Evolutionary conservation across 1,140 invertebrate species (phyloP).

Genomic region (Anastrepha ludens): DNA sequence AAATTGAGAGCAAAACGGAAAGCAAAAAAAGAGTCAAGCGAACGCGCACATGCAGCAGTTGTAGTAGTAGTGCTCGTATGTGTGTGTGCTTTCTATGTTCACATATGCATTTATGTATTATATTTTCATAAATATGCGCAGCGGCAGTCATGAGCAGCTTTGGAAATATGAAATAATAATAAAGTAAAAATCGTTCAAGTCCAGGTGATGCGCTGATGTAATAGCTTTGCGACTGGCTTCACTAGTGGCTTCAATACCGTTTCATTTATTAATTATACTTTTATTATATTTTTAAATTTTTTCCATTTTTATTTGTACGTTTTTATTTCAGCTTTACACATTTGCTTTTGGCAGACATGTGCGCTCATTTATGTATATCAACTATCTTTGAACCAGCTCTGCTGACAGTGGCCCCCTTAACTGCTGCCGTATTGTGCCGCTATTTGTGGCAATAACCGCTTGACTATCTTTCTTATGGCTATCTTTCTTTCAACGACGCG

Average conservation of each 20-base stretch:
- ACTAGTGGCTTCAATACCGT: slow-evolving; percentile 25
- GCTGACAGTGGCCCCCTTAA: slow-evolving; percentile 44
- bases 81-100: background rate
- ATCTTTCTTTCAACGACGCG: slow-evolving; percentile 39
- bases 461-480: slow-evolving; percentile 15
- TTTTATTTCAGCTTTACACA: background rate
- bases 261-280: background rate
- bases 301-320: background rate
- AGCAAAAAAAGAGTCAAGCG: background rate
- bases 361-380: background rate
- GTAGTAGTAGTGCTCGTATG: background rate
- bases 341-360: background rate
- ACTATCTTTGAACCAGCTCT: slow-evolving; percentile 17
- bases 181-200: background rate
- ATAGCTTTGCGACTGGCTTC: background rate
- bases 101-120: background rate
- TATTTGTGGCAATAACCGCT: slow-evolving; percentile 52
- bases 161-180: background rate
- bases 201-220: background rate
- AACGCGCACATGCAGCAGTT: background rate
- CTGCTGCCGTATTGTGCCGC: slow-evolving; percentile 33
- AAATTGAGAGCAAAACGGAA: slow-evolving; percentile 30
- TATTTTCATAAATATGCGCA: background rate
- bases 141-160: background rate
- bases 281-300: background rate